phyloP scores from a whole-genome alignment of 2,888 invertebrate genomes.

The Eulithis prunata region DNA sequence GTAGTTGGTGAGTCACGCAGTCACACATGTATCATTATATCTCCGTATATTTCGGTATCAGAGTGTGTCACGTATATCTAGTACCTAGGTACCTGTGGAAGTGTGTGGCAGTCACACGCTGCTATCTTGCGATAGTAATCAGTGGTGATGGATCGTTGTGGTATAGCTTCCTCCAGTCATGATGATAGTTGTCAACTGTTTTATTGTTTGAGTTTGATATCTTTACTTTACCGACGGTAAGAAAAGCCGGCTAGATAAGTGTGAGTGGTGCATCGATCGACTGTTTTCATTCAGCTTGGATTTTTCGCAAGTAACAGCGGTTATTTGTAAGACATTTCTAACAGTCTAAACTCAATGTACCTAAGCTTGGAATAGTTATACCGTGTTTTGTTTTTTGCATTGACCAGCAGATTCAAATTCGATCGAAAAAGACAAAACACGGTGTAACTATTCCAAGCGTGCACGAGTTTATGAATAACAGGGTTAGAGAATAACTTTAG shows the following conservation, averaged over 20 bases:
- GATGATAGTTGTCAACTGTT: slow-evolving; percentile 4
- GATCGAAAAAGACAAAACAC: too few species aligned
- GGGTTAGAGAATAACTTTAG: too few species aligned
- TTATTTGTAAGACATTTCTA: too few species aligned
- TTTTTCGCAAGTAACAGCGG: too few species aligned
- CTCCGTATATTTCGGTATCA: slow-evolving; percentile 2
- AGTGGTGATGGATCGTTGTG: slow-evolving; percentile 12
- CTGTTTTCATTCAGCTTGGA: too few species aligned
- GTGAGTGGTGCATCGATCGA: too few species aligned
- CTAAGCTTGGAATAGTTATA: too few species aligned
- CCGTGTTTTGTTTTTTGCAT: too few species aligned
- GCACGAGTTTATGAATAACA: too few species aligned
- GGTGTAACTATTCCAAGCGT: too few species aligned
- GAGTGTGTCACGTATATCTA: background rate
- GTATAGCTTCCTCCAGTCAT: slow-evolving; percentile 13
- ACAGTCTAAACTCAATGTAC: too few species aligned
- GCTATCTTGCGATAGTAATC: slow-evolving; percentile 11
- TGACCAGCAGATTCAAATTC: too few species aligned
- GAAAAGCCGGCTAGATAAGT: background rate
- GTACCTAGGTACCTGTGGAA: background rate
- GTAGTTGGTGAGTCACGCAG: background rate
- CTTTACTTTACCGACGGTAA: background rate
- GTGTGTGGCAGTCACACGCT: slow-evolving; percentile 13
- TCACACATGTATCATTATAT: background rate
- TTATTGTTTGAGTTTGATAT: slow-evolving; percentile 19